phyloP scores from a whole-genome alignment of 2,888 invertebrate species.

The Lepidochitona cinerea region DNA sequence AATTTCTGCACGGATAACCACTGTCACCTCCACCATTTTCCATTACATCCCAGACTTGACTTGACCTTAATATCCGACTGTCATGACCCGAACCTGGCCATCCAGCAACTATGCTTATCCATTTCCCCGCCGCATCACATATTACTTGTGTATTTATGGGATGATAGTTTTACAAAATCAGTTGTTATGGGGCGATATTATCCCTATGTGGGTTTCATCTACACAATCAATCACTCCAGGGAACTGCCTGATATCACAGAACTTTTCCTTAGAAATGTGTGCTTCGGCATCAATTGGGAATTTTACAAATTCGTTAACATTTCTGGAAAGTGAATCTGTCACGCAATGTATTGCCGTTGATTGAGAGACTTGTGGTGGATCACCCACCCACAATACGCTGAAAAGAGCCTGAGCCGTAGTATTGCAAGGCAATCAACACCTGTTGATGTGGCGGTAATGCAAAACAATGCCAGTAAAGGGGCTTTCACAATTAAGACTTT shows the following conservation, averaged over 20 bases:
- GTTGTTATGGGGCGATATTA: constrained; percentile 25
- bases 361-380: constrained; percentile 8
- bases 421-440: neutral
- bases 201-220: constrained; percentile 43
- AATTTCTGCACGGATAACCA: constrained; percentile 20
- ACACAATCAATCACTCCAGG: constrained; percentile 40
- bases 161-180: constrained; percentile 33
- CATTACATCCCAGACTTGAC: constrained; percentile 22
- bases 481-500: no score
- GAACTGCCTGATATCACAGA: constrained; percentile 25
- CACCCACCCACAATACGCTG: neutral
- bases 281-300: constrained; percentile 8
- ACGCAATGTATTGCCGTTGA: constrained; percentile 12
- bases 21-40: constrained; percentile 22
- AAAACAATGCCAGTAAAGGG: no score
- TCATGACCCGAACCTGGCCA: constrained; percentile 44
- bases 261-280: neutral
- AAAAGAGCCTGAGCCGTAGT: constrained; percentile 6
- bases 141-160: constrained; percentile 45
- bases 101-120: constrained; percentile 31
- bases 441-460: neutral
- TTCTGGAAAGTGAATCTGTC: neutral
- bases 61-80: constrained; percentile 26
- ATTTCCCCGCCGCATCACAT: constrained; percentile 15
- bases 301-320: constrained; percentile 13